These are phyloP conservation scores for Chrysolina haemoptera DNA, from an alignment of 2,888 invertebrate species.

Conservation along the genomic window DNA sequence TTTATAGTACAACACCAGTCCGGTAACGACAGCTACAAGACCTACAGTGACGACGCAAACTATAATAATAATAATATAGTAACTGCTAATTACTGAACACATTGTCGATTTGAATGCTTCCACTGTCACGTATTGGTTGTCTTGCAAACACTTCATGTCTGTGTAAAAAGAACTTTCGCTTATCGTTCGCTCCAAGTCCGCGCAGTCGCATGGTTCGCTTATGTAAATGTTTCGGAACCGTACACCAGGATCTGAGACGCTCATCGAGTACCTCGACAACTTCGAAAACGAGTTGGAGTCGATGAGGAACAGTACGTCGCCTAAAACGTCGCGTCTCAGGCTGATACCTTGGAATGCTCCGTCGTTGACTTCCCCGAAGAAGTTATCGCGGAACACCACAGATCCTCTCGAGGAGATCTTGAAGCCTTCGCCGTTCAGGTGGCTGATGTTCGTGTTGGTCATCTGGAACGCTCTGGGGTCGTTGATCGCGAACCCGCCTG, in stretches of 20 bases:
- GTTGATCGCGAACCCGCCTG: conserved; percentile 80
- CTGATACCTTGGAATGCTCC: conserved; percentile 78
- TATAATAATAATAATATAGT: conserved; percentile 65
- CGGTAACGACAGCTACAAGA: conserved; percentile 67
- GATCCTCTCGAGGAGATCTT: conserved; percentile 75
- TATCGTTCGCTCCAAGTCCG: conserved; percentile 55
- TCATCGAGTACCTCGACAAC: conserved; percentile 74
- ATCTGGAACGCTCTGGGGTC: conserved; percentile 77
- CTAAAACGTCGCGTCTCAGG: conserved; percentile 70
- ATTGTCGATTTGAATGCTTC: conserved; percentile 60
- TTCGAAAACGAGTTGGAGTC: conserved; percentile 77
- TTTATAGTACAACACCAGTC: conserved; percentile 67
- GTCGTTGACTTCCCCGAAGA: conserved; percentile 72
- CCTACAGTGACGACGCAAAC: conserved; percentile 70
- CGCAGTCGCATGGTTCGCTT: conserved; percentile 75
- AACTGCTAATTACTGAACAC: conserved; percentile 63
- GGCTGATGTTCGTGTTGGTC: conserved; percentile 74
- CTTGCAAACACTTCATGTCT: conserved; percentile 63
- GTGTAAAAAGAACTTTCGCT: conserved; percentile 55
- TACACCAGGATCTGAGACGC: conserved; percentile 73
- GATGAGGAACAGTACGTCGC: conserved; percentile 72
- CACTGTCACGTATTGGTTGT: conserved; percentile 58
- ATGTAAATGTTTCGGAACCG: conserved; percentile 75
- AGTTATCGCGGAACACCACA: conserved; percentile 79
- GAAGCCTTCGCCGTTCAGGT: conserved; percentile 78